Evolutionary conservation across 92 coral and sea anemone genomes (phyloP).

Genomic region (Actinernus sp.): DNA sequence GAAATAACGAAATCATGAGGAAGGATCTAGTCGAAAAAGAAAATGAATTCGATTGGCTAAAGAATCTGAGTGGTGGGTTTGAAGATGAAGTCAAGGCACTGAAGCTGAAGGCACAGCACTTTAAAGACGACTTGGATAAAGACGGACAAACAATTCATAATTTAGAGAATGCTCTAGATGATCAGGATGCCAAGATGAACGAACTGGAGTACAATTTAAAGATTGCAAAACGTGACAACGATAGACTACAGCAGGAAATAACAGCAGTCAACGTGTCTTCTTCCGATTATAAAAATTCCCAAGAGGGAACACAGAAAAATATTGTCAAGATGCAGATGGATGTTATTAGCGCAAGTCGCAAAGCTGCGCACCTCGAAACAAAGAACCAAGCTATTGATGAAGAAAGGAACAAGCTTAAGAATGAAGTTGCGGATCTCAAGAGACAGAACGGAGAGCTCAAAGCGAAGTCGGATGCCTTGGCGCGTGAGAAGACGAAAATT

Average conservation of each 20-base stretch:
- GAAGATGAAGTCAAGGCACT: slow-evolving; percentile 84
- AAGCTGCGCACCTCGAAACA: slow-evolving; percentile 77
- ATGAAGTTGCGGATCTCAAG: slow-evolving; percentile 78
- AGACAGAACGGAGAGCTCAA: slow-evolving; percentile 81
- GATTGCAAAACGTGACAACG: slow-evolving; percentile 79
- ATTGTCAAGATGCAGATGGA: slow-evolving; percentile 87
- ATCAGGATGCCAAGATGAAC: slow-evolving; percentile 73
- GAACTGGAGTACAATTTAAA: slow-evolving; percentile 76
- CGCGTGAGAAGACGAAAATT: slow-evolving; percentile 87
- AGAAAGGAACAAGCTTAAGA: slow-evolving; percentile 84
- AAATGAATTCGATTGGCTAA: slow-evolving; percentile 80
- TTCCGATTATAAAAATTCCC: slow-evolving; percentile 69
- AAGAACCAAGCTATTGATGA: slow-evolving; percentile 78
- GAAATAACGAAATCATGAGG: slow-evolving; percentile 68
- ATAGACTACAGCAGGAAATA: slow-evolving; percentile 81
- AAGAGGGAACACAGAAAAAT: slow-evolving; percentile 77
- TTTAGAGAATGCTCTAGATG: slow-evolving; percentile 67
- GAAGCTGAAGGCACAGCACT: slow-evolving; percentile 70
- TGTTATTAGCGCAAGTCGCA: slow-evolving; percentile 75
- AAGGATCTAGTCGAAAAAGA: slow-evolving; percentile 80
- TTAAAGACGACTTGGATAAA: slow-evolving; percentile 81
- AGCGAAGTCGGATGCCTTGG: slow-evolving; percentile 80
- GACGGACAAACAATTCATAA: slow-evolving; percentile 77
- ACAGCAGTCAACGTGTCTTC: slow-evolving; percentile 70
- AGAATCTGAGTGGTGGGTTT: slow-evolving; percentile 71